phyloP scores from a whole-genome alignment of 2,113 vertebrate genomes.

The Xiphorhynchus elegans region DNA sequence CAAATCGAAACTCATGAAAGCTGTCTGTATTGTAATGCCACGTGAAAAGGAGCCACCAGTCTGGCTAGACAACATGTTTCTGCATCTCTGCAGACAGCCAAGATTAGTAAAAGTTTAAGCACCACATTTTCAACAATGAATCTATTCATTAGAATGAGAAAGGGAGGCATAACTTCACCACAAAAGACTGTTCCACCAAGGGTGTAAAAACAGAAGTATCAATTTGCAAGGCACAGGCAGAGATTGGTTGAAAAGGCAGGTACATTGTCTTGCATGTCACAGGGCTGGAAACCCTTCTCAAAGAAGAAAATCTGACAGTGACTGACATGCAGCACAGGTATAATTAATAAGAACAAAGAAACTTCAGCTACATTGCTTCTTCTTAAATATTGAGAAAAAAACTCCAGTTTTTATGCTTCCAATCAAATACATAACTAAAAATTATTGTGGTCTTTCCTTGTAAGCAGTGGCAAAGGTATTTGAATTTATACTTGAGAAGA shows the following conservation, averaged over 20 bases:
- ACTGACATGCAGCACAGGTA: neutral
- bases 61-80: conserved; percentile 13
- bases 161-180: neutral
- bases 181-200: neutral
- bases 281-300: neutral
- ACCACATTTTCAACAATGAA: conserved; percentile 34
- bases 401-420: fast-evolving
- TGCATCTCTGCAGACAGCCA: conserved; percentile 44
- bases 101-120: conserved; percentile 49
- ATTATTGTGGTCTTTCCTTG: neutral
- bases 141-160: conserved; percentile 50
- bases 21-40: neutral
- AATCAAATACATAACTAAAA: neutral
- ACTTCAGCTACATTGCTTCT: neutral
- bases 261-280: neutral
- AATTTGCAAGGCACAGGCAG: neutral
- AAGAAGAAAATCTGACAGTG: neutral
- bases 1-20: neutral
- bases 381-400: neutral
- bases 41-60: conserved; percentile 44
- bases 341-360: neutral
- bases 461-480: neutral
- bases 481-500: neutral
- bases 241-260: conserved; percentile 40
- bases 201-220: conserved; percentile 34